Conservation (phyloP, 1,140 invertebrate genomes). For the Gonioctena quinquepunctata region DNA sequence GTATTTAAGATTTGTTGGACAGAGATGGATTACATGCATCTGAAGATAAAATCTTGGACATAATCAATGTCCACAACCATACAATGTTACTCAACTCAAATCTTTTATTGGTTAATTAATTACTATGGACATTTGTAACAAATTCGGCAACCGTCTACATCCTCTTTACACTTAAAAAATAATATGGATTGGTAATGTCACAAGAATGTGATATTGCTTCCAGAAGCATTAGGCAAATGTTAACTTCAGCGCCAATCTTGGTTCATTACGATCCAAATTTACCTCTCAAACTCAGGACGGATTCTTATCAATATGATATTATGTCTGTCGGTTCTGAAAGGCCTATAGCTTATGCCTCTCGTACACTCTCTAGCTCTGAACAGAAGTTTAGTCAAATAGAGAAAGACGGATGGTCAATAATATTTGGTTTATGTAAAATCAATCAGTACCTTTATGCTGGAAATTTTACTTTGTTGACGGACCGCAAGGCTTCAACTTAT, state of each 20-base stretch:
- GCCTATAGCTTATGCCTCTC: not conserved
- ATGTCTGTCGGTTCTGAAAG: not conserved
- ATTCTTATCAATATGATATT: not conserved
- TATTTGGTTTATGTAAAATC: not conserved
- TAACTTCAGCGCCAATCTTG: not conserved
- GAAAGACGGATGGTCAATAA: too few relatives aligned
- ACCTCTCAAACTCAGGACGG: not conserved
- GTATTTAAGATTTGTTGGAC: conserved; percentile 30
- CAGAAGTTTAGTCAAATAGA: not conserved
- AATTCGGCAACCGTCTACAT: conserved; percentile 13
- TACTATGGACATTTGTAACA: not conserved
- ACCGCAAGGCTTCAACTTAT: too few relatives aligned
- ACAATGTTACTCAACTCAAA: conserved; percentile 23
- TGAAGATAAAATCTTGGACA: conserved; percentile 16
- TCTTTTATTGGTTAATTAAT: not conserved
- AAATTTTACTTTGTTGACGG: too few relatives aligned
- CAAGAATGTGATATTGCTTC: not conserved
- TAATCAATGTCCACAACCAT: not conserved
- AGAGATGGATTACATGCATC: conserved; percentile 43
- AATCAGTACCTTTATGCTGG: not conserved
- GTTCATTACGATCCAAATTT: not conserved
- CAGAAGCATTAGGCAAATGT: not conserved
- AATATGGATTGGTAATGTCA: not conserved
- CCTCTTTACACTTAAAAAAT: not conserved
- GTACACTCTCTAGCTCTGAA: not conserved